Percentiles rank a stretch among this genome's conserved stretches.
Evolutionary conservation across 2,113 vertebrate genomes (phyloP).

Genomic region (Romanogobio albipinnatus): DNA sequence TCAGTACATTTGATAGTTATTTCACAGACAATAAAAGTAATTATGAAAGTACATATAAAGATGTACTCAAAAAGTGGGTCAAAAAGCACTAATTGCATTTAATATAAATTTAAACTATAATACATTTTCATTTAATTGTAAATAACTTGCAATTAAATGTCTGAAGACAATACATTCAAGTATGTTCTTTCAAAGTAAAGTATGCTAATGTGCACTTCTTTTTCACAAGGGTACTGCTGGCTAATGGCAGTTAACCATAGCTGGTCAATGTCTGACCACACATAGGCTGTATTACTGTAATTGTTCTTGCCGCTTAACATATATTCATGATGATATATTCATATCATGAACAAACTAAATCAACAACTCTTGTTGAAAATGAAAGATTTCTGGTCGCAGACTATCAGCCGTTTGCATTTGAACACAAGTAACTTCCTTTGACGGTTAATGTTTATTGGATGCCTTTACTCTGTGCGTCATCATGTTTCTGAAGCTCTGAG

Average conservation of each 20-base stretch:
- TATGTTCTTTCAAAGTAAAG: background rate
- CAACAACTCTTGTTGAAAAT: background rate
- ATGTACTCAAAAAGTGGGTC: background rate
- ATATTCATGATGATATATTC: too few relatives aligned
- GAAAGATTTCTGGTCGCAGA: background rate
- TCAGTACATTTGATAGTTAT: background rate
- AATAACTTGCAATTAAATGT: background rate
- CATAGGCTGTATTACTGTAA: background rate
- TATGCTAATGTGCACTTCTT: background rate
- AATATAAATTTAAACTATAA: background rate
- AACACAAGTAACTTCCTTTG: too few relatives aligned
- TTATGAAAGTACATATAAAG: background rate
- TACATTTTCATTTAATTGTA: background rate
- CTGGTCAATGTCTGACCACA: background rate
- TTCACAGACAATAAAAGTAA: background rate
- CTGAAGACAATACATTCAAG: background rate
- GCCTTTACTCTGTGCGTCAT: background rate
- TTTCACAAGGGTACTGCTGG: background rate
- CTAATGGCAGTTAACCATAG: background rate
- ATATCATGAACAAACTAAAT: background rate
- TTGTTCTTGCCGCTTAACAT: background rate
- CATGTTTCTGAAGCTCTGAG: background rate
- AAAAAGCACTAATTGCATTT: background rate
- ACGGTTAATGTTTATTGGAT: background rate
- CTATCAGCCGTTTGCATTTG: background rate